These are phyloP conservation scores for Anolis apletophallus DNA, from an alignment of 2,797 vertebrate species.

Conservation along the genomic window DNA sequence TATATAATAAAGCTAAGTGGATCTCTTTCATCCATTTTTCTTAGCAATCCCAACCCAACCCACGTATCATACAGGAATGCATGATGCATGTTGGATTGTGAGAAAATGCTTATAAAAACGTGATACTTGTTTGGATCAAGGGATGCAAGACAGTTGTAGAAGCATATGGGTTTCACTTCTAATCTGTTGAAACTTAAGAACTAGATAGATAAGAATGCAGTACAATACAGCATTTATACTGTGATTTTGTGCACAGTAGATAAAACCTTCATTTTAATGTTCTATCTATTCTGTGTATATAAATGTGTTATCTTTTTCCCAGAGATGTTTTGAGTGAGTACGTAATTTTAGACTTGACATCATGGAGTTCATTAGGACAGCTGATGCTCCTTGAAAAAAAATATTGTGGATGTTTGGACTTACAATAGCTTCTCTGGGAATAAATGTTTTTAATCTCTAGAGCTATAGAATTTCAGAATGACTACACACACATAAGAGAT, in stretches of 20 bases:
- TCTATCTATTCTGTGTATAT: neutral
- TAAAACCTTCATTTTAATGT: conserved; percentile 8
- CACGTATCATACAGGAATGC: too few species aligned
- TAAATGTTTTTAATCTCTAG: conserved; percentile 2
- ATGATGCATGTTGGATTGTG: neutral
- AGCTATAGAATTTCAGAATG: neutral
- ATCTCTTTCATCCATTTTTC: neutral
- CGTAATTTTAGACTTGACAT: conserved; percentile 6
- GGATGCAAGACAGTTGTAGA: neutral
- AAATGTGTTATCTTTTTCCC: neutral
- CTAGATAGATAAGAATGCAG: neutral
- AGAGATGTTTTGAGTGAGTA: conserved; percentile 17
- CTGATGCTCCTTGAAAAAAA: neutral
- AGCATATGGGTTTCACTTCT: neutral
- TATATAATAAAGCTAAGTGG: neutral
- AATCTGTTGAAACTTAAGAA: conserved; percentile 4
- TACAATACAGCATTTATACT: neutral
- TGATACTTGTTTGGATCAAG: neutral
- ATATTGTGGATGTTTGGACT: neutral
- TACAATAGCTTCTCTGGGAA: neutral
- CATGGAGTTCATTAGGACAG: conserved; percentile 6
- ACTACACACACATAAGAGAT: neutral
- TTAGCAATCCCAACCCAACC: neutral
- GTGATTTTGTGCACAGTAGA: neutral
- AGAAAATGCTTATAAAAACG: neutral